phyloP scores from a whole-genome alignment of 2,113 vertebrate species.

The Tor tambroides region DNA sequence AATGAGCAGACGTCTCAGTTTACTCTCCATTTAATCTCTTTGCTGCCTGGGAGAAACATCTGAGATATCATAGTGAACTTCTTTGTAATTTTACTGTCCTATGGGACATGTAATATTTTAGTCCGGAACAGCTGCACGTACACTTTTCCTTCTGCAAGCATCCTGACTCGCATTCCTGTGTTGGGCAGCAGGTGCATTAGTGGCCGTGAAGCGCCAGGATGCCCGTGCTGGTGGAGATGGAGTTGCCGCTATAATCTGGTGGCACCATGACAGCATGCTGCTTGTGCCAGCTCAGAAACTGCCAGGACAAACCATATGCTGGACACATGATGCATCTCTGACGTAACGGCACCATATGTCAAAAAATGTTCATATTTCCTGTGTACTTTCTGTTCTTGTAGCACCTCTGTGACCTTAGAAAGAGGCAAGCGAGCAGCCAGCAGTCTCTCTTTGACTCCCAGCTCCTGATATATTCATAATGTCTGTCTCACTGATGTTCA shows the following conservation, averaged over 20 bases:
- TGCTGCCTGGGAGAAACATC: background rate
- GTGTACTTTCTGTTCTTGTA: background rate
- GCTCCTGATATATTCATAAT: conserved; percentile 47
- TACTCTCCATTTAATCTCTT: background rate
- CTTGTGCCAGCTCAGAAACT: conserved; percentile 42
- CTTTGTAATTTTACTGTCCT: background rate
- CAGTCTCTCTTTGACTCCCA: conserved; percentile 9
- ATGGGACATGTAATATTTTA: background rate
- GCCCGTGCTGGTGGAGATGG: conserved; percentile 40
- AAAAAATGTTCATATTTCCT: background rate
- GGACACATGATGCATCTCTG: conserved; percentile 22
- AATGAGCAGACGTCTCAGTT: background rate
- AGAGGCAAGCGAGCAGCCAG: background rate
- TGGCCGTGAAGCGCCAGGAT: conserved; percentile 22
- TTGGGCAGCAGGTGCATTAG: conserved; percentile 48
- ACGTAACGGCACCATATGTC: conserved; percentile 51
- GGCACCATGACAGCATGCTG: conserved; percentile 27
- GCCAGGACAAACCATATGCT: conserved; percentile 53
- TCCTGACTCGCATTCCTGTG: conserved; percentile 34
- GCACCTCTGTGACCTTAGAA: background rate
- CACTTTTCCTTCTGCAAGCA: background rate
- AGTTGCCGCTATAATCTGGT: conserved; percentile 42
- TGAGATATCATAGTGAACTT: background rate
- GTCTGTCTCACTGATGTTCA: conserved; percentile 43
- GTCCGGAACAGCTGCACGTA: background rate